Evolutionary conservation across 64 coral and sea anemone genomes (phyloP), one percentile per base, ranked within the genome.

Genomic region (Montipora foliosa): DNA sequence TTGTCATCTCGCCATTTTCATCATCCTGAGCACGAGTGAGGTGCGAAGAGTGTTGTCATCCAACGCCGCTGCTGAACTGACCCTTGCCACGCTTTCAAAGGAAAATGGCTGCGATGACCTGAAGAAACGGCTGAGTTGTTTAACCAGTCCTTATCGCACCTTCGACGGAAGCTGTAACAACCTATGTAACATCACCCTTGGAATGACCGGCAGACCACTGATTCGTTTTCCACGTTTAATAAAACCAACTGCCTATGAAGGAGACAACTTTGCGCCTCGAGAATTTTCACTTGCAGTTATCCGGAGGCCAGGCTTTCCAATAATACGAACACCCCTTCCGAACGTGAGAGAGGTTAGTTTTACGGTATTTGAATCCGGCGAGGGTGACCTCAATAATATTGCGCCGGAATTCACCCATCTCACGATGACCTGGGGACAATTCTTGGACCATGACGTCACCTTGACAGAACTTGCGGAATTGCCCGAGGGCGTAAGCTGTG

Each of bases 371-470:
- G 9, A 1, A 2, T 15, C 10, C 8, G 16, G 4, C 20, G 2
- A 1, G 3, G 45, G 4, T 1, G 10, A 46, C 44, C 16, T 15
- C 13, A 16, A 20, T 11, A 5, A 15, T 2, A 24, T 4, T 9
- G 8, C 78, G 4, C 49, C 50, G 5, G 3, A 21, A 2, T 21
- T 89, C 19, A 94, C 85, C n/a, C 92, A 94, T 67, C 19, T 94
- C 8, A 20, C 73, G 4, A 94, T 93, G 91, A 87, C 84, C 7
- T 93, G 75, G 75, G 91, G 91, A 12, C 91, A 93, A 78, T 88
- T 73, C 8, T 6, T 79, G 17, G 91, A 88, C 59, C 91, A 93
- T 14, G 91, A 93, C 22, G 5, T 80, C 1, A 93, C 91, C 19
- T 47, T 93, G 13, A 87, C 75, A 17, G 82, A 87, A 11, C 74